Evolutionary conservation across 2,797 vertebrate genomes (phyloP).

Genomic region (Okamejei kenojei): DNA sequence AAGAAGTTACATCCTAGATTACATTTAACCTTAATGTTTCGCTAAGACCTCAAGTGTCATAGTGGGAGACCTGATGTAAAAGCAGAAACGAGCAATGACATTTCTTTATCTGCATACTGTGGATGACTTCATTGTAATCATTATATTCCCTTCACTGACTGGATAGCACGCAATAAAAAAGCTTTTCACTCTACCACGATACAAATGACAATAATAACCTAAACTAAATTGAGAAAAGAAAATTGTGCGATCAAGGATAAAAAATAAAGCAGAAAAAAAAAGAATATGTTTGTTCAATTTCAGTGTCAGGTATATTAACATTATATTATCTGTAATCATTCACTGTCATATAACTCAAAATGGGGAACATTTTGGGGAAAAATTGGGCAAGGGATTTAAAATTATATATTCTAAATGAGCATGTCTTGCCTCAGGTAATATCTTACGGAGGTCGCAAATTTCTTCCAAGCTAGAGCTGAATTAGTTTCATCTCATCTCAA

Average conservation of each 20-base stretch:
- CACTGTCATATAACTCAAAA: too few species aligned
- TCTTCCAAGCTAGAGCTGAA: neutral
- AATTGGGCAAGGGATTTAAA: too few species aligned
- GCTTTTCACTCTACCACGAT: too few species aligned
- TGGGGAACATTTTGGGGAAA: too few species aligned
- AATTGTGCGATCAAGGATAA: neutral
- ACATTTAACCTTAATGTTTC: neutral
- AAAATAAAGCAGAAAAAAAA: neutral
- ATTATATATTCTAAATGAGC: too few species aligned
- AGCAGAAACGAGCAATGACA: neutral
- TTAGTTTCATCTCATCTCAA: neutral
- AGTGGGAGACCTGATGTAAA: neutral
- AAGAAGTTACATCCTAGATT: neutral
- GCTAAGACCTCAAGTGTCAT: neutral
- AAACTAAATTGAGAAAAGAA: neutral
- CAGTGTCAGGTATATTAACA: neutral
- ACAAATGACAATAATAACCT: too few species aligned
- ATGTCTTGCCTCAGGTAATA: neutral
- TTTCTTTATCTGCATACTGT: too few species aligned
- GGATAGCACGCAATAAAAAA: too few species aligned
- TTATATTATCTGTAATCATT: neutral
- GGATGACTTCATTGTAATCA: too few species aligned
- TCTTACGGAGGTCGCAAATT: neutral
- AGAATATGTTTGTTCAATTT: neutral
- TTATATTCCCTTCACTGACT: too few species aligned